Evolutionary conservation across 2,113 vertebrate genomes (phyloP), one percentile per base, ranked within the genome.

Genomic region (Oreochromis tanganicae): DNA sequence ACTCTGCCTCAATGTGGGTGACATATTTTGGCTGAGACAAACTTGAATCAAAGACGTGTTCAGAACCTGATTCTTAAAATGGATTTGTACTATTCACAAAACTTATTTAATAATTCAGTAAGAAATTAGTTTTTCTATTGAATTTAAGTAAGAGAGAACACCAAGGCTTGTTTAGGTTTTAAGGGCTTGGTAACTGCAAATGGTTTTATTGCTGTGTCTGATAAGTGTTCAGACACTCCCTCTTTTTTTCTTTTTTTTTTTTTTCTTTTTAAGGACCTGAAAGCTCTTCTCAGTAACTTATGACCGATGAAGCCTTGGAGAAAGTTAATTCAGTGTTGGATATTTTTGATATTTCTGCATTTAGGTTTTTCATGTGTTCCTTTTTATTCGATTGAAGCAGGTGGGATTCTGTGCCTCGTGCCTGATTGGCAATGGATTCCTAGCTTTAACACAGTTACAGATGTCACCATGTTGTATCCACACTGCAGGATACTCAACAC

Each of bases 91-190:
- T 46, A 48, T 48, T 73, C 24, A 27, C 41, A 17, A 43, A 46
- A 48, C 5, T 17, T 17, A 27, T 73, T 46, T 73, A 73, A 71
- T 68, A 68, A 6, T 68, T 68, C 21, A 7, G 19, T 36, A 66
- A 36, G 17, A 66, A 66, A 38, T 34, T 38, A 7, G 19, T 21
- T 43, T 71, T 27, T 27, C n/a, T 73, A 3, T 6, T 73, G 4
- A 73, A 46, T 73, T 16, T 43, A 27, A 43, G 13, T 10, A 73
- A 43, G 66, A 1, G 13, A 43, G 0, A 0, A 71, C n/a, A 16
- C 0, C 21, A 43, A 43, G 68, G 2, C 8, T 43, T 73, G 59
- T 63, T 36, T 36, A 46, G 5, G 24, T 48, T 48, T 48, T 48
- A 75, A 32, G 9, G 43, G 24, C 16, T 50, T 19, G 24, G 24